phyloP scores from a whole-genome alignment of 2,888 invertebrate genomes.

The Diachrysia chrysitis region DNA sequence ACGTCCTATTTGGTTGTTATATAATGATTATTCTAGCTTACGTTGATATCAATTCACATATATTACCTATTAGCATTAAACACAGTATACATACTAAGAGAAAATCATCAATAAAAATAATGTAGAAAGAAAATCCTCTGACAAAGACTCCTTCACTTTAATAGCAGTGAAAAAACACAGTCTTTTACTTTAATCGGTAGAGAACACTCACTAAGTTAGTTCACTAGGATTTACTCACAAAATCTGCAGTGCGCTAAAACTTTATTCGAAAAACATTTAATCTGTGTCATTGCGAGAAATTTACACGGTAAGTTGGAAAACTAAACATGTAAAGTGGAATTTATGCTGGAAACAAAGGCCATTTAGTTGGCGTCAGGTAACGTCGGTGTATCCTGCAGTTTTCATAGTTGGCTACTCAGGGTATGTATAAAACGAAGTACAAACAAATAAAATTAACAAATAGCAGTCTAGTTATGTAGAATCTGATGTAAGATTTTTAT shows the following conservation, averaged over 20 bases:
- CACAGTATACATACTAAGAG: not conserved
- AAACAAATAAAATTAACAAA: not conserved
- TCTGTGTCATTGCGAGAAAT: slow-evolving; percentile 57
- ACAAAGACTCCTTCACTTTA: slow-evolving; percentile 2
- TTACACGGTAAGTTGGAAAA: slow-evolving; percentile 55
- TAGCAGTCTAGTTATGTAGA: not conserved
- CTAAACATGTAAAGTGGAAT: slow-evolving; percentile 65
- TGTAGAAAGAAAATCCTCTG: not conserved
- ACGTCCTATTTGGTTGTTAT: too few species aligned
- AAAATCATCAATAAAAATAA: not conserved
- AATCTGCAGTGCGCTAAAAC: slow-evolving; percentile 58
- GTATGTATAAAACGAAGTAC: slow-evolving; percentile 27
- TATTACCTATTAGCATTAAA: not conserved
- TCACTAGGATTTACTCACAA: slow-evolving; percentile 38
- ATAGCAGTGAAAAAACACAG: slow-evolving; percentile 6
- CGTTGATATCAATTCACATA: not conserved
- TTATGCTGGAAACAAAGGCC: slow-evolving; percentile 70
- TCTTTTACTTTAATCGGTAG: slow-evolving; percentile 17
- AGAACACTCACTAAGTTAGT: slow-evolving; percentile 27
- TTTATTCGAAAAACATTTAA: slow-evolving; percentile 61
- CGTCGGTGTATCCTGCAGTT: slow-evolving; percentile 59
- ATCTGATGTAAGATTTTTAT: too few species aligned
- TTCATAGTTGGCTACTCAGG: slow-evolving; percentile 48
- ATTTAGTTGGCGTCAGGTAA: slow-evolving; percentile 69
- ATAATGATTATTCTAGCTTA: too few species aligned